Evolutionary conservation across 2,113 vertebrate species (phyloP).

Genomic region (Saguinus midas): DNA sequence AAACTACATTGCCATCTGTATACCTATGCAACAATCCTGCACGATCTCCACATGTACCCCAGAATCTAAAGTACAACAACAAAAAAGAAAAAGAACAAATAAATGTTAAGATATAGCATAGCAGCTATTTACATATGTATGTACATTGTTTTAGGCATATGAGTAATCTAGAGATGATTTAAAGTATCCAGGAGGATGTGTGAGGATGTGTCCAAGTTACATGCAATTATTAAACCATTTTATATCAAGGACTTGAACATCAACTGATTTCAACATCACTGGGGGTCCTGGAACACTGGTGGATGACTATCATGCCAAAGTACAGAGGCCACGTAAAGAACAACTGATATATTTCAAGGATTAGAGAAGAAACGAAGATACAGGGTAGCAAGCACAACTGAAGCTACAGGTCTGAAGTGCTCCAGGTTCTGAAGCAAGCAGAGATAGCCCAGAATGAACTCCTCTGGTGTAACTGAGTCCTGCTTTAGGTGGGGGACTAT

Average conservation of each 20-base stretch:
- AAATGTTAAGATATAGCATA: not conserved
- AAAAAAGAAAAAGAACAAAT: no score
- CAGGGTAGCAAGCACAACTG: not conserved
- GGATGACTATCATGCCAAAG: not conserved
- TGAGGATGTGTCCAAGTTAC: not conserved
- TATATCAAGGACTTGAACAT: not conserved
- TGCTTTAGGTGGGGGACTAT: not conserved
- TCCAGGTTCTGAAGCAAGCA: not conserved
- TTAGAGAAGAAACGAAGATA: not conserved
- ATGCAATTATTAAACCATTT: not conserved
- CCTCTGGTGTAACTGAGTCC: accelerated
- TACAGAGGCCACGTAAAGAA: not conserved
- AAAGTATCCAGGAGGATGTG: not conserved
- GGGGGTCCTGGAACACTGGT: not conserved
- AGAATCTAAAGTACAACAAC: no score
- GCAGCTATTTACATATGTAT: not conserved
- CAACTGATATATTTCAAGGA: not conserved
- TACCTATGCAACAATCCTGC: no score
- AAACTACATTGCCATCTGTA: no score
- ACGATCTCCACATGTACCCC: no score
- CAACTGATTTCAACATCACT: not conserved
- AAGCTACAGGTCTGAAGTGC: not conserved
- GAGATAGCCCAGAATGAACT: not conserved
- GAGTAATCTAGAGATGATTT: not conserved
- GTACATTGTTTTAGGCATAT: not conserved